Conservation (phyloP, 2,113 vertebrate species). For the Delphinapterus leucas region DNA sequence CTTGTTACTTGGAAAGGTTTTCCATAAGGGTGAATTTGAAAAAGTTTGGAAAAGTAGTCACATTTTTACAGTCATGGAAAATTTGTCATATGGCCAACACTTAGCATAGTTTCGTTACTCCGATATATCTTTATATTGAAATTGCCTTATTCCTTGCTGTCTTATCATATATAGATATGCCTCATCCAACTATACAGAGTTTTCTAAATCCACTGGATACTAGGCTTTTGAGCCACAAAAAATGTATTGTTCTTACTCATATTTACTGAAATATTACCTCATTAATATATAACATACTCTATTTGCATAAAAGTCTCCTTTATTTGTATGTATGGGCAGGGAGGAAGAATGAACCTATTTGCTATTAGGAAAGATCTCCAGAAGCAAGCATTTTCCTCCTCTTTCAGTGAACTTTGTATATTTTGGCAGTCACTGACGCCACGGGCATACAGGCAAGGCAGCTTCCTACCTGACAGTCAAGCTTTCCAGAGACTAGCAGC, state of each 20-base stretch:
- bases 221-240: background rate
- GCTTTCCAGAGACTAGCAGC: background rate
- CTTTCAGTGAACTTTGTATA: background rate
- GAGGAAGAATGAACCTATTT: background rate
- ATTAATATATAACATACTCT: background rate
- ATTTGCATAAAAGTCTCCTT: background rate
- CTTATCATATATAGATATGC: background rate
- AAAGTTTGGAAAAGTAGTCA: slow-evolving; percentile 6
- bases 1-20: background rate
- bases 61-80: background rate
- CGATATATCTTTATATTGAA: background rate
- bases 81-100: background rate
- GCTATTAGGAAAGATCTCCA: background rate
- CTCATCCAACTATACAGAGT: background rate
- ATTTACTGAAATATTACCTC: background rate
- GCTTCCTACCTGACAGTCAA: background rate
- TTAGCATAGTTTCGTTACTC: background rate
- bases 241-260: background rate
- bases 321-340: background rate
- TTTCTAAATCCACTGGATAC: background rate
- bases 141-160: background rate
- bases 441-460: background rate
- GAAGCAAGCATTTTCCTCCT: background rate
- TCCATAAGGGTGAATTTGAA: background rate
- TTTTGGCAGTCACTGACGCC: background rate